A percentile compares a stretch with the other conserved stretches of the same genome.
phyloP scores from a whole-genome alignment of 1,140 invertebrate genomes.

The Octopus sinensis region DNA sequence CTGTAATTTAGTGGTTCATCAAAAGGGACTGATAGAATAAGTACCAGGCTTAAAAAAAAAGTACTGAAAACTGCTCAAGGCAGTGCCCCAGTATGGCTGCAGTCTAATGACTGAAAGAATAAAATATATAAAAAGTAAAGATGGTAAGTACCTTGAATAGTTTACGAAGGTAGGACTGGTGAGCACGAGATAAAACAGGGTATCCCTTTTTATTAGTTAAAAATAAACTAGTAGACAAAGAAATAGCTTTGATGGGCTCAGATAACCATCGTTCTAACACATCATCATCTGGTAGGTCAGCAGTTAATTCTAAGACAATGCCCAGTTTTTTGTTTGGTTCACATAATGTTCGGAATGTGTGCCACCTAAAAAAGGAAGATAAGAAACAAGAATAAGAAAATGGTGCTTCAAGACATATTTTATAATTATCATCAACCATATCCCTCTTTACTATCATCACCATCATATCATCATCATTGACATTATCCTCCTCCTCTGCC shows the following conservation, averaged over 20 bases:
- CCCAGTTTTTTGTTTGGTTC: slow-evolving; percentile 74
- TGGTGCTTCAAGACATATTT: not conserved
- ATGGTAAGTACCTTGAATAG: slow-evolving; percentile 45
- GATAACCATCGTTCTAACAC: slow-evolving; percentile 83
- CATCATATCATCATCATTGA: too few relatives aligned
- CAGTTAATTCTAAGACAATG: slow-evolving; percentile 67
- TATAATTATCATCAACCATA: too few relatives aligned
- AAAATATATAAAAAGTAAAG: not conserved
- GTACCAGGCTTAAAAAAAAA: too few relatives aligned
- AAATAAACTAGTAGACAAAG: slow-evolving; percentile 80
- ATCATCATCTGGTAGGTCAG: slow-evolving; percentile 67
- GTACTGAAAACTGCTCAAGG: too few relatives aligned
- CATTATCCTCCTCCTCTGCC: too few relatives aligned
- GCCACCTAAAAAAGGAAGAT: slow-evolving; percentile 68
- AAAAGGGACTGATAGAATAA: too few relatives aligned
- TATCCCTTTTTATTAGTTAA: slow-evolving; percentile 71
- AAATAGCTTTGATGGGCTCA: slow-evolving; percentile 83
- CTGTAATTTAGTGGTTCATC: too few relatives aligned
- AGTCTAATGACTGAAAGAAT: too few relatives aligned
- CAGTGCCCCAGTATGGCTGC: too few relatives aligned
- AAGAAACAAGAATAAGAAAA: slow-evolving; percentile 15
- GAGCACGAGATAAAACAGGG: slow-evolving; percentile 81
- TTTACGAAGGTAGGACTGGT: slow-evolving; percentile 71
- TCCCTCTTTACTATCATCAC: too few relatives aligned
- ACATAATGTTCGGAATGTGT: slow-evolving; percentile 73